Conservation (phyloP, 1,140 invertebrate species). For the Pseudobourletiella spinata region DNA sequence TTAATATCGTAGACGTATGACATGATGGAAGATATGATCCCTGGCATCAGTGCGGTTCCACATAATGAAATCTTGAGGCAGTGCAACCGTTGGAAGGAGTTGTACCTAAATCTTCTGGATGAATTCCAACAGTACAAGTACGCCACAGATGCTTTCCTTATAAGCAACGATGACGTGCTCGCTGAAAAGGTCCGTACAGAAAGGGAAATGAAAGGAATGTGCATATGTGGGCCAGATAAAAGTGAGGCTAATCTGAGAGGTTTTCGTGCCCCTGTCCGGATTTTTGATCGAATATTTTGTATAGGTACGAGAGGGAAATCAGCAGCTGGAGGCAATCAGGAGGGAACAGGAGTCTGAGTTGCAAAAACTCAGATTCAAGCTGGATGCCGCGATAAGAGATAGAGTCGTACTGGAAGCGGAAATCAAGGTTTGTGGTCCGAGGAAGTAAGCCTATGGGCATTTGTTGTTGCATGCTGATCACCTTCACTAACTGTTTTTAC, state of each 20-base stretch:
- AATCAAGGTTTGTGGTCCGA: slow-evolving; percentile 11
- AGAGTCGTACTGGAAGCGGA: not conserved
- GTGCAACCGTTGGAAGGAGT: not conserved
- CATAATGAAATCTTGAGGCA: not conserved
- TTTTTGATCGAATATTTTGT: no score
- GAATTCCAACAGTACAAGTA: slow-evolving; percentile 8
- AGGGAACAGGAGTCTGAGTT: not conserved
- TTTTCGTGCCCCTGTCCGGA: no score
- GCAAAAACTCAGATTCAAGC: not conserved
- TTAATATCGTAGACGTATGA: not conserved
- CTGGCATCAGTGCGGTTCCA: not conserved
- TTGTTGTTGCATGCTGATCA: no score
- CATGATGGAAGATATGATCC: not conserved
- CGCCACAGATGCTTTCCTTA: not conserved
- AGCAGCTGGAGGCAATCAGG: not conserved
- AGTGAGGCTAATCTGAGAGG: no score
- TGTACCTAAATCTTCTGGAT: slow-evolving; percentile 1
- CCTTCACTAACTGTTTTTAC: no score
- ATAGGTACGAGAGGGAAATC: not conserved
- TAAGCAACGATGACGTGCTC: not conserved
- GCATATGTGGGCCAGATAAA: no score
- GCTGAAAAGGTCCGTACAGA: not conserved
- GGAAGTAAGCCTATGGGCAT: no score
- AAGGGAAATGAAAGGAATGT: no score
- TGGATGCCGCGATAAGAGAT: not conserved